These are phyloP conservation scores for Denticeps clupeoides DNA, from an alignment of 2,797 vertebrate species.

Conservation along the genomic window DNA sequence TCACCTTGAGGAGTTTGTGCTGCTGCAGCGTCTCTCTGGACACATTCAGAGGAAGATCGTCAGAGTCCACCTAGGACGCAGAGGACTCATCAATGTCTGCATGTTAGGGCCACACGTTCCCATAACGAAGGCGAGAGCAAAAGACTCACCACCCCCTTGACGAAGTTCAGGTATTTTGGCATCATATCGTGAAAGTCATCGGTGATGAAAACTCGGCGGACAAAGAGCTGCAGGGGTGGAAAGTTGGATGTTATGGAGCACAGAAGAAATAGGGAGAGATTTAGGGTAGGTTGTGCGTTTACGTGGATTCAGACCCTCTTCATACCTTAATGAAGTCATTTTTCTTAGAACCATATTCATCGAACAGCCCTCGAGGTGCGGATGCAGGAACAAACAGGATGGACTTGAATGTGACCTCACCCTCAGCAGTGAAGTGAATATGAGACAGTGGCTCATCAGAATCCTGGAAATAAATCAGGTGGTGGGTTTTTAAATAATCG, in stretches of 20 bases:
- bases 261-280: not conserved
- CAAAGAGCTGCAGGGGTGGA: slow-evolving; percentile 49
- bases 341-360: slow-evolving; percentile 96
- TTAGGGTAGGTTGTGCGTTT: slow-evolving; percentile 1
- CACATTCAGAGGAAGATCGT: slow-evolving; percentile 94
- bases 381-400: slow-evolving; percentile 86
- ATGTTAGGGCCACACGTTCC: not conserved
- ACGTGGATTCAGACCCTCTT: not conserved
- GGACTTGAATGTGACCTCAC: slow-evolving; percentile 96
- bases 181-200: slow-evolving; percentile 99
- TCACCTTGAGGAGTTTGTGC: slow-evolving; percentile 93
- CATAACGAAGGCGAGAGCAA: not conserved
- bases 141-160: slow-evolving; percentile 91
- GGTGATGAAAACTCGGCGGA: slow-evolving; percentile 90
- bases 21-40: slow-evolving; percentile 97
- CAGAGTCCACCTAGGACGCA: slow-evolving; percentile 81
- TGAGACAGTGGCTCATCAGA: slow-evolving; percentile 79
- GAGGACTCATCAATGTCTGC: not conserved
- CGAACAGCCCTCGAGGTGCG: slow-evolving; percentile 90
- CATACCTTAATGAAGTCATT: slow-evolving; percentile 94
- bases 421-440: slow-evolving; percentile 97
- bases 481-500: no score
- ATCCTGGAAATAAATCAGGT: slow-evolving; percentile 67
- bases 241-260: not conserved
- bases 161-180: slow-evolving; percentile 96